Conservation (phyloP, 2,888 invertebrate genomes). For the Drosophila nr. fundita region DNA sequence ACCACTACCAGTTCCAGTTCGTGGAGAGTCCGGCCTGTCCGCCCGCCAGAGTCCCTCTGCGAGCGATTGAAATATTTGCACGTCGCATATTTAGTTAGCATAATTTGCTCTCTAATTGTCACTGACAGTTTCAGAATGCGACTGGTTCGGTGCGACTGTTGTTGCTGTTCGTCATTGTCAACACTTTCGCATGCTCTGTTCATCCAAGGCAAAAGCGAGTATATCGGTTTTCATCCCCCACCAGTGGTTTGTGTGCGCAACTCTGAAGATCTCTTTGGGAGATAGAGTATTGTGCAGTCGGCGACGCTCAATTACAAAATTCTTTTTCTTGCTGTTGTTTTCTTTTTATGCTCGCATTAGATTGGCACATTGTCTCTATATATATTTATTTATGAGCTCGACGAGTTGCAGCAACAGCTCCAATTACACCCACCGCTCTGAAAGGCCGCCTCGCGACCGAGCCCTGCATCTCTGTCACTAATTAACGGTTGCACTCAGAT, state of each 20-base stretch:
- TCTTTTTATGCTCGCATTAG: conserved; percentile 21
- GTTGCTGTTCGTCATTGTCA: conserved; percentile 50
- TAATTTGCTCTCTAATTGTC: conserved; percentile 77
- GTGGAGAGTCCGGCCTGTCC: conserved; percentile 12
- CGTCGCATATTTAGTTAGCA: conserved; percentile 74
- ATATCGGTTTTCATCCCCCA: no score
- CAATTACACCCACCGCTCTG: conserved; percentile 57
- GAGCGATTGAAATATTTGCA: conserved; percentile 43
- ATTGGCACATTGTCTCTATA: conserved; percentile 49
- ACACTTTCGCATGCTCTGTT: conserved; percentile 28
- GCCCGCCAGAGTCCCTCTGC: conserved; percentile 28
- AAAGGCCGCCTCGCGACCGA: conserved; percentile 53
- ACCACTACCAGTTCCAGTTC: conserved; percentile 14
- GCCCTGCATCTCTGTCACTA: conserved; percentile 42
- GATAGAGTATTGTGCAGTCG: background rate
- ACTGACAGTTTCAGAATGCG: conserved; percentile 70
- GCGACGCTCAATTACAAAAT: background rate
- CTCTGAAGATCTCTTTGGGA: background rate
- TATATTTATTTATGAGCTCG: conserved; percentile 52
- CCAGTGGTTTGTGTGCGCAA: background rate
- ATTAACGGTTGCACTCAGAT: conserved; percentile 52
- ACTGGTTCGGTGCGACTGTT: conserved; percentile 34
- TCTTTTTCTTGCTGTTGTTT: background rate
- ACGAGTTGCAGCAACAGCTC: conserved; percentile 46
- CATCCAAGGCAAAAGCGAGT: background rate